phyloP scores from a whole-genome alignment of 2,888 invertebrate species.

The Notodonta ziczac region DNA sequence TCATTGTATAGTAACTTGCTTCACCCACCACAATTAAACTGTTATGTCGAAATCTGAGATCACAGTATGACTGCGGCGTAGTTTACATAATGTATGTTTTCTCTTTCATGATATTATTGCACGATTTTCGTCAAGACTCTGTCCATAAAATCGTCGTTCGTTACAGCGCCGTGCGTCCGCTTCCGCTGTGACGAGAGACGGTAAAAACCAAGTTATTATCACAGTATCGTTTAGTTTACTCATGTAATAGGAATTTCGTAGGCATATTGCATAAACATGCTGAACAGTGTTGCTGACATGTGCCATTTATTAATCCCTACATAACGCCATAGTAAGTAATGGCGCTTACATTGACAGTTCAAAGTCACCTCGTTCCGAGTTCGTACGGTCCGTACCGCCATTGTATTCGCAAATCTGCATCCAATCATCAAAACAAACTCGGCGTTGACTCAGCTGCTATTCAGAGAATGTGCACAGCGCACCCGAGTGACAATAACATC shows the following conservation, averaged over 20 bases:
- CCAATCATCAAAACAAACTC: conserved; percentile 5
- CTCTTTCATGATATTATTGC: conserved; percentile 30
- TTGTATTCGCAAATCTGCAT: conserved; percentile 5
- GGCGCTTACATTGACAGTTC: background rate
- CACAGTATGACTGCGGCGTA: conserved; percentile 10
- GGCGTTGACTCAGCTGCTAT: conserved; percentile 16
- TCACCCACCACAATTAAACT: conserved; percentile 4
- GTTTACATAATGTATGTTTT: conserved; percentile 40
- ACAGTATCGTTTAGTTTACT: too few species aligned
- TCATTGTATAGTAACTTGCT: background rate
- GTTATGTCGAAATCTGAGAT: conserved; percentile 11
- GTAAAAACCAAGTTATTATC: background rate
- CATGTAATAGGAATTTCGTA: too few species aligned
- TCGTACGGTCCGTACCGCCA: background rate
- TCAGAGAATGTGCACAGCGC: conserved; percentile 44
- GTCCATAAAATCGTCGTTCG: conserved; percentile 41
- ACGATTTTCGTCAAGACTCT: conserved; percentile 33
- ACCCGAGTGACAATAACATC: conserved; percentile 49
- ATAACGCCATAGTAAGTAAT: background rate
- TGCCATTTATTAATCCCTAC: too few species aligned
- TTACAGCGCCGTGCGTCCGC: conserved; percentile 39
- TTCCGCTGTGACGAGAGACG: conserved; percentile 21
- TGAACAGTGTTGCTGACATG: too few species aligned
- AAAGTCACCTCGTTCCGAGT: background rate
- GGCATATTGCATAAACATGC: too few species aligned